phyloP scores from a whole-genome alignment of 1,140 invertebrate genomes.

The Probaryconus sp. region DNA sequence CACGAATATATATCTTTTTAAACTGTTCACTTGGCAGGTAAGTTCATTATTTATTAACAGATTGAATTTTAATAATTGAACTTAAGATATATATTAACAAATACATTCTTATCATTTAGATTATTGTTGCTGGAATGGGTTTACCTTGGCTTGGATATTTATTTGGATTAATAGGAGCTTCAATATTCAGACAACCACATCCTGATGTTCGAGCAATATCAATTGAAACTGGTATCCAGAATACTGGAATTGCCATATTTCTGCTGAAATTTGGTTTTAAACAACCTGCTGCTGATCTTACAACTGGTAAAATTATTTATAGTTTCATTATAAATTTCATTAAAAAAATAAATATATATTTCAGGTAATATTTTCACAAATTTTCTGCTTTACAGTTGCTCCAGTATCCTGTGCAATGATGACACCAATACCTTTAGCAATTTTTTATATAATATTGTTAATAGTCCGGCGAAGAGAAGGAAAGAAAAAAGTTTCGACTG shows the following conservation, averaged over 20 bases:
- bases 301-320: conserved; percentile 82
- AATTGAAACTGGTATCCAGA: conserved; percentile 96
- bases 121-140: conserved; percentile 88
- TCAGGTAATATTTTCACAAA: too few relatives aligned
- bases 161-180: conserved; percentile 83
- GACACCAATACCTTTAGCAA: conserved; percentile 91
- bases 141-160: conserved; percentile 93
- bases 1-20: conserved; percentile 94
- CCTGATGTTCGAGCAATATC: conserved; percentile 90
- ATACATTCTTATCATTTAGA: too few relatives aligned
- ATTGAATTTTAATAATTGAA: too few relatives aligned
- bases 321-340: neutral
- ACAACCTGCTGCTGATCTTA: conserved; percentile 88
- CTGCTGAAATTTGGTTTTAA: conserved; percentile 84
- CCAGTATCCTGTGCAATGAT: conserved; percentile 94
- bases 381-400: conserved; percentile 39
- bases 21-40: conserved; percentile 92
- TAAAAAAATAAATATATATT: too few relatives aligned
- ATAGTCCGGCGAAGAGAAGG: conserved; percentile 61
- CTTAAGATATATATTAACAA: too few relatives aligned
- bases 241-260: conserved; percentile 95
- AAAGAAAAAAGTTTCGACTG: conserved; percentile 52
- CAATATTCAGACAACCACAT: conserved; percentile 80
- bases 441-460: conserved; percentile 78
- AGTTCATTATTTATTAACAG: conserved; percentile 61